These are phyloP conservation scores for Aleiodes alternator DNA, from an alignment of 2,888 invertebrate species.

Conservation along the genomic window DNA sequence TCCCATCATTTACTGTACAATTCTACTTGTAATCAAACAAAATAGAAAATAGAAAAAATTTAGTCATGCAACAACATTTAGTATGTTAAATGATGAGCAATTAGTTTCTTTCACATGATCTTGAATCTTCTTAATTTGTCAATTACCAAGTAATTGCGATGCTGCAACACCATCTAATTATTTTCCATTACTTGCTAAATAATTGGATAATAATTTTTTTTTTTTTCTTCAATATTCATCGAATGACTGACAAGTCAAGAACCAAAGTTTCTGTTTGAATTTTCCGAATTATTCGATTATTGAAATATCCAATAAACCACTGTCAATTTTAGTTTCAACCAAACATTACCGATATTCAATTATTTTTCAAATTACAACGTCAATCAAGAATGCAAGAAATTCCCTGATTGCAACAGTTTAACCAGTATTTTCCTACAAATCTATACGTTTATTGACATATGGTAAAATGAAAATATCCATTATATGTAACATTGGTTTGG, in stretches of 20 bases:
- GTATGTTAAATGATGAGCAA: constrained; percentile 55
- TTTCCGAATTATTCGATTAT: no score
- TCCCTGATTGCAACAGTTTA: no score
- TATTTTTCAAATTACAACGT: no score
- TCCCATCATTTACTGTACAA: constrained; percentile 54
- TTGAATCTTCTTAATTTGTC: constrained; percentile 52
- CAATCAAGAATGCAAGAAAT: no score
- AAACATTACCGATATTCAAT: no score
- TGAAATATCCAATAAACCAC: no score
- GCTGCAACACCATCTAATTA: constrained; percentile 28
- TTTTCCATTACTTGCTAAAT: constrained; percentile 6
- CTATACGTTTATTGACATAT: no score
- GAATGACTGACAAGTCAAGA: not conserved
- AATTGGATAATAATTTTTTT: constrained; percentile 37
- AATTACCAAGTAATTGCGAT: constrained; percentile 64
- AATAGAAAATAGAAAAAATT: constrained; percentile 29
- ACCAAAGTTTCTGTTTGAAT: no score
- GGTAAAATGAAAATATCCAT: no score
- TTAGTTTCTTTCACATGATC: constrained; percentile 43
- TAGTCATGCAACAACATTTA: constrained; percentile 53
- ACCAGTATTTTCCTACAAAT: no score
- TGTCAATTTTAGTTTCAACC: no score
- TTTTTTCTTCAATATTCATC: not conserved
- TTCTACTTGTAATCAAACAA: constrained; percentile 13
- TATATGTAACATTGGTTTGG: no score